Conservation (phyloP, 2,888 invertebrate genomes). For the Oscheius myriophilus region DNA sequence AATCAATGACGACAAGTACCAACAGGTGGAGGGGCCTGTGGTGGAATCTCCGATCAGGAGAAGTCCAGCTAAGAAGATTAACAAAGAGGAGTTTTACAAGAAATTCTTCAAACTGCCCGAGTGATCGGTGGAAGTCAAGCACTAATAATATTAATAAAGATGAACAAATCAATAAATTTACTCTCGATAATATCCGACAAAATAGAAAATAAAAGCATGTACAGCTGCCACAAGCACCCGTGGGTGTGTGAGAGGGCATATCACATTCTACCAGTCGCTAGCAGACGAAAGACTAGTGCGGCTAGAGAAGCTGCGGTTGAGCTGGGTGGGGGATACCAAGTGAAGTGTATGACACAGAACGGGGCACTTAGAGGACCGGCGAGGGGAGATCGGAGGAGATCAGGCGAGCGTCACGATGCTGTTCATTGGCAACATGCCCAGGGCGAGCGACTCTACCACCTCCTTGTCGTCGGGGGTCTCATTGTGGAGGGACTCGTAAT, state of each 20-base stretch:
- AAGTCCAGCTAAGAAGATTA: constrained; percentile 21
- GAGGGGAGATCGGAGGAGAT: neutral
- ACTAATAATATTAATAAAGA: neutral
- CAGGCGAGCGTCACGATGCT: constrained; percentile 8
- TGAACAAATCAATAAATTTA: neutral
- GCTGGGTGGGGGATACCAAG: too few relatives aligned
- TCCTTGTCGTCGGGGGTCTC: constrained; percentile 16
- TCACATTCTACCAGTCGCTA: too few relatives aligned
- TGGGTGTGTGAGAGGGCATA: too few relatives aligned
- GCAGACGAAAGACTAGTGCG: too few relatives aligned
- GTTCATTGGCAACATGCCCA: constrained; percentile 21
- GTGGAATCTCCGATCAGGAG: constrained; percentile 5
- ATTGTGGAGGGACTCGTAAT: constrained; percentile 10
- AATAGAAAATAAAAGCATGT: neutral
- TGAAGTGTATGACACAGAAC: too few relatives aligned
- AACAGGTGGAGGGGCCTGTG: constrained; percentile 2
- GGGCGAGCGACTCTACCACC: constrained; percentile 10
- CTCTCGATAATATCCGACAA: constrained; percentile 2
- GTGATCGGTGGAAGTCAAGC: neutral
- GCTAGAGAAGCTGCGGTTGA: too few relatives aligned
- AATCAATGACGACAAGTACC: constrained; percentile 12
- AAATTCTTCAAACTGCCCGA: constrained; percentile 46
- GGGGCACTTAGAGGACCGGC: too few relatives aligned
- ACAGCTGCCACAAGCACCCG: too few relatives aligned
- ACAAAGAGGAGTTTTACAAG: constrained; percentile 42